These are phyloP conservation scores for Druceiella hillmani DNA, from an alignment of 2,888 invertebrate genomes.

Conservation along the genomic window DNA sequence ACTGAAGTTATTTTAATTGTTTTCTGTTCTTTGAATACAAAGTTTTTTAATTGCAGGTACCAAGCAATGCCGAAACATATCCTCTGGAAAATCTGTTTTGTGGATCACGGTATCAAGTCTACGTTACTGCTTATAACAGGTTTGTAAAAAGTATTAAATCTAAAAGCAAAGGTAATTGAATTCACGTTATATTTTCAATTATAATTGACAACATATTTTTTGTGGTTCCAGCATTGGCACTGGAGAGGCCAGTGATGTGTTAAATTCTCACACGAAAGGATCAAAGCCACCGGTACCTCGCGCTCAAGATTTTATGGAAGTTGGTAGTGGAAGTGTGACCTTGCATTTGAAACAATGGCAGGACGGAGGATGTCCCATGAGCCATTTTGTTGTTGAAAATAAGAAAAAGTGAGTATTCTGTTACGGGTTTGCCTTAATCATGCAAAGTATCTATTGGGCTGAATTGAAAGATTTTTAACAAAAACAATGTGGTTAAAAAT, in stretches of 20 bases:
- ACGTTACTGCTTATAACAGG: conserved; percentile 90
- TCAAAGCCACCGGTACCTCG: conserved; percentile 90
- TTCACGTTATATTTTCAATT: conserved; percentile 2
- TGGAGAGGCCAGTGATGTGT: conserved; percentile 83
- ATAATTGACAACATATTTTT: conserved; percentile 2
- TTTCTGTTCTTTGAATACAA: not conserved
- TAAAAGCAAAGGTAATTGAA: too few relatives aligned
- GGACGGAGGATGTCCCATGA: conserved; percentile 93
- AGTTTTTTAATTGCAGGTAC: conserved; percentile 38
- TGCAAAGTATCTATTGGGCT: too few relatives aligned
- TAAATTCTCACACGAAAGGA: conserved; percentile 87
- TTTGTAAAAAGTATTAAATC: too few relatives aligned
- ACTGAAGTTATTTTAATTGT: too few relatives aligned
- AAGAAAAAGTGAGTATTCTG: conserved; percentile 82
- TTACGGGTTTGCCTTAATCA: too few relatives aligned
- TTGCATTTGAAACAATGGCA: conserved; percentile 91
- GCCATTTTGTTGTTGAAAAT: conserved; percentile 91
- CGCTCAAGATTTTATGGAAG: conserved; percentile 85
- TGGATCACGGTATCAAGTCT: conserved; percentile 90
- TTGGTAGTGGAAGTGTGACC: conserved; percentile 88
- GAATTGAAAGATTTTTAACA: too few relatives aligned
- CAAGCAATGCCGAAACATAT: conserved; percentile 73
- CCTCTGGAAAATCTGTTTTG: conserved; percentile 85
- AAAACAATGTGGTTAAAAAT: too few relatives aligned
- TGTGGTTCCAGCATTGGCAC: conserved; percentile 70